These are phyloP conservation scores for Oryctes rhinoceros DNA, from an alignment of 1,140 invertebrate species.

Conservation along the genomic window DNA sequence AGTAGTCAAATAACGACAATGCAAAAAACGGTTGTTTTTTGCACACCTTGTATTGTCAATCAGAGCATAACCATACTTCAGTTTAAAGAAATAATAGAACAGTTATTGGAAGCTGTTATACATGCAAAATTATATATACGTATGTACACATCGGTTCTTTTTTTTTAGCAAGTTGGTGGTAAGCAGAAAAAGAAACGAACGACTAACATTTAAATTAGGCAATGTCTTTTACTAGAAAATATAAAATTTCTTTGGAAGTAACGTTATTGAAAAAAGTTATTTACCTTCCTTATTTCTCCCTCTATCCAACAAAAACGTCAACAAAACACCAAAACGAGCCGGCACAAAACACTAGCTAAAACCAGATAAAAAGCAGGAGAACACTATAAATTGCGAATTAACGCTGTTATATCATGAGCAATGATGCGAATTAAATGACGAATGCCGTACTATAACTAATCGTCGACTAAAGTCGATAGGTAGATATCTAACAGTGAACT, in stretches of 20 bases:
- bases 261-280: too few species aligned
- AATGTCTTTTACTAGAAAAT: too few species aligned
- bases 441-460: not conserved
- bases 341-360: not conserved
- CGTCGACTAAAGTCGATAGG: not conserved
- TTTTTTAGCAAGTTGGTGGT: too few species aligned
- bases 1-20: too few species aligned
- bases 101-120: not conserved
- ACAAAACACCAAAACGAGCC: not conserved
- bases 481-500: not conserved
- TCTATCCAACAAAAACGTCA: too few species aligned
- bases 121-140: not conserved
- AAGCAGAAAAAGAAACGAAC: too few species aligned
- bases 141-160: too few species aligned
- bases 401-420: not conserved
- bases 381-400: not conserved
- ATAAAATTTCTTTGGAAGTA: too few species aligned
- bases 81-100: not conserved
- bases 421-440: conserved; percentile 2
- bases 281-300: too few species aligned
- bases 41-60: not conserved
- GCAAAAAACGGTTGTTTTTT: not conserved
- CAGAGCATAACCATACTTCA: not conserved
- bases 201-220: too few species aligned
- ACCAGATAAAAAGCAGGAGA: not conserved